These are phyloP conservation scores for Sarcophaga bullata DNA, from an alignment of 1,140 invertebrate species.

Conservation along the genomic window DNA sequence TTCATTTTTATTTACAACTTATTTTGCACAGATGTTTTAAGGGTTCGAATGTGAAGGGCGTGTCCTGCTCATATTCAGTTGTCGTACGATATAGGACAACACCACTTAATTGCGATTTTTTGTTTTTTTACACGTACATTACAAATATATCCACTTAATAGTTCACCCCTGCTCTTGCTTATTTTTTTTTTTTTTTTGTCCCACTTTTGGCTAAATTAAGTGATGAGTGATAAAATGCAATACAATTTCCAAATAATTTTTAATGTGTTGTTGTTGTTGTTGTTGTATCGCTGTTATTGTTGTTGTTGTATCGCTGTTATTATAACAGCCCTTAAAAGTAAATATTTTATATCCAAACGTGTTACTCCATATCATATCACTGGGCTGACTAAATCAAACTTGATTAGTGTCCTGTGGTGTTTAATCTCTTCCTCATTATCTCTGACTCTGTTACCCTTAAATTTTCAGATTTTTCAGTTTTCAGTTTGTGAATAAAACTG, in stretches of 20 bases:
- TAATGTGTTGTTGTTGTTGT: no score
- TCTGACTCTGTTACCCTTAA: neutral
- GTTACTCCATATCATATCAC: neutral
- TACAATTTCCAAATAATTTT: no score
- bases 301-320: neutral
- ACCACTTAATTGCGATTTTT: constrained; percentile 20
- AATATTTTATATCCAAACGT: neutral
- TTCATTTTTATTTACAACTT: no score
- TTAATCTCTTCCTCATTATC: constrained; percentile 14
- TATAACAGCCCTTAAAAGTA: neutral
- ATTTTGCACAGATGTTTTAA: constrained; percentile 21
- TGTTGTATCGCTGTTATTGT: no score
- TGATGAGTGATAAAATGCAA: neutral
- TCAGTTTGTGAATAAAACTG: no score
- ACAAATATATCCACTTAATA: neutral
- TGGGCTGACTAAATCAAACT: no score
- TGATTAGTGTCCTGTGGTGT: neutral
- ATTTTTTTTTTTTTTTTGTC: neutral
- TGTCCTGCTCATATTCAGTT: constrained; percentile 1
- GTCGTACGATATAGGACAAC: neutral
- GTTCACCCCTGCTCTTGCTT: neutral
- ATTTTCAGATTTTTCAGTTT: no score
- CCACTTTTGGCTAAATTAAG: neutral
- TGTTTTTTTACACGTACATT: neutral
- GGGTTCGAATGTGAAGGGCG: neutral